phyloP scores from a whole-genome alignment of 2,113 vertebrate genomes.

The Ciconia maguari region DNA sequence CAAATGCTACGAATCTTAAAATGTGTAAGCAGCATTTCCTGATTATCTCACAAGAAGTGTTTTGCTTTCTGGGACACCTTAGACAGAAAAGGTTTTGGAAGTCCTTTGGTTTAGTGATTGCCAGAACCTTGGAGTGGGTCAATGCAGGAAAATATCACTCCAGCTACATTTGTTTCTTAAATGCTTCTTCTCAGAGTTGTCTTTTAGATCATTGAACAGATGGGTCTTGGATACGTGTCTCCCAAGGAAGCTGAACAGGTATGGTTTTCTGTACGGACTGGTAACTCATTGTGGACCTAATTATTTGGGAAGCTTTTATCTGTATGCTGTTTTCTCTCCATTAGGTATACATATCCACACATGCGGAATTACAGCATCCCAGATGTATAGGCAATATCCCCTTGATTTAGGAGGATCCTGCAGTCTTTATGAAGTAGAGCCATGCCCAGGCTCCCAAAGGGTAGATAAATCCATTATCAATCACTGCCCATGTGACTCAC shows the following conservation, averaged over 20 bases:
- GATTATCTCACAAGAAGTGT: neutral
- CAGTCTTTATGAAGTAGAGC: neutral
- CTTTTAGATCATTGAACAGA: slow-evolving; percentile 13
- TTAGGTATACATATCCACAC: neutral
- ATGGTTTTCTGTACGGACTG: neutral
- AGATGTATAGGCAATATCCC: neutral
- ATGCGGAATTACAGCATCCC: neutral
- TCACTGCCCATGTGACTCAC: neutral
- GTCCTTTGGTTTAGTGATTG: neutral
- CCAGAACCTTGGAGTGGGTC: neutral
- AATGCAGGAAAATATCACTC: neutral
- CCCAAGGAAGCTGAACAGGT: neutral
- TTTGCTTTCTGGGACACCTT: neutral
- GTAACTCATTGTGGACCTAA: neutral
- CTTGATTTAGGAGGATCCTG: neutral
- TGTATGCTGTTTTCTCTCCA: neutral
- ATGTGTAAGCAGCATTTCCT: neutral
- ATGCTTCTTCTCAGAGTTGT: neutral
- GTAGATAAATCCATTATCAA: neutral
- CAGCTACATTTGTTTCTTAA: neutral
- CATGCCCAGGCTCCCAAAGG: neutral
- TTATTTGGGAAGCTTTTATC: neutral
- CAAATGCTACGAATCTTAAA: neutral
- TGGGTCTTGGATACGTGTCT: neutral
- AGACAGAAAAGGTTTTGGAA: neutral